These are phyloP conservation scores for Amblyjoppa proteus DNA, from an alignment of 2,888 invertebrate species.

Conservation along the genomic window DNA sequence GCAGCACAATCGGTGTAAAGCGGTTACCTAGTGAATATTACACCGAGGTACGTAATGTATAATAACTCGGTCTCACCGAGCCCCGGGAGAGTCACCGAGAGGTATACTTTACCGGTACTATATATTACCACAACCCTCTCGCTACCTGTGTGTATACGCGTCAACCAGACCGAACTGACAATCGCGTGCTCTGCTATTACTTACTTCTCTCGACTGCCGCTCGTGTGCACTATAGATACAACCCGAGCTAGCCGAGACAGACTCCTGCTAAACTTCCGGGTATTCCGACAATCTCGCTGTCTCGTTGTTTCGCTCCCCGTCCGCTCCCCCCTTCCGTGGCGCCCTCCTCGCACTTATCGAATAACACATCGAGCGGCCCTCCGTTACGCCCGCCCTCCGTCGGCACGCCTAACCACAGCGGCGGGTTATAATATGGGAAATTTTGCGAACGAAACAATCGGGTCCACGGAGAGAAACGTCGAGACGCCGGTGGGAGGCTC, in stretches of 20 bases:
- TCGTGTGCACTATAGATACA: neutral
- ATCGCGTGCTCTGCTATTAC: slow-evolving; percentile 46
- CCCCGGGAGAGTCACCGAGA: neutral
- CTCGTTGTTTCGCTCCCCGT: neutral
- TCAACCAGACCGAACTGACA: slow-evolving; percentile 46
- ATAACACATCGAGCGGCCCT: neutral
- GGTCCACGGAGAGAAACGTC: neutral
- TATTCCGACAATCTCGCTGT: neutral
- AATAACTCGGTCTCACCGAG: slow-evolving; percentile 38
- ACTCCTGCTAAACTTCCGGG: slow-evolving; percentile 23
- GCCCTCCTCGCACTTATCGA: neutral
- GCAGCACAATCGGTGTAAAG: neutral
- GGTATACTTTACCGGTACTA: slow-evolving; percentile 1
- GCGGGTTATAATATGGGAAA: neutral
- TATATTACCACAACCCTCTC: slow-evolving; percentile 19
- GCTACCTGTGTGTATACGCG: neutral
- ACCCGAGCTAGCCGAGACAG: neutral
- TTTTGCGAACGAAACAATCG: neutral
- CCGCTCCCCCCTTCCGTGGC: neutral
- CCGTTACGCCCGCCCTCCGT: too few relatives aligned
- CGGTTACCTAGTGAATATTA: slow-evolving; percentile 44
- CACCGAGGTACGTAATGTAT: slow-evolving; percentile 32
- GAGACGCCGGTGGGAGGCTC: neutral
- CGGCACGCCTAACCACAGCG: neutral
- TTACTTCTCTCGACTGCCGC: neutral